Evolutionary conservation across 2,797 vertebrate species (phyloP).

Genomic region (Gambelia wislizenii): DNA sequence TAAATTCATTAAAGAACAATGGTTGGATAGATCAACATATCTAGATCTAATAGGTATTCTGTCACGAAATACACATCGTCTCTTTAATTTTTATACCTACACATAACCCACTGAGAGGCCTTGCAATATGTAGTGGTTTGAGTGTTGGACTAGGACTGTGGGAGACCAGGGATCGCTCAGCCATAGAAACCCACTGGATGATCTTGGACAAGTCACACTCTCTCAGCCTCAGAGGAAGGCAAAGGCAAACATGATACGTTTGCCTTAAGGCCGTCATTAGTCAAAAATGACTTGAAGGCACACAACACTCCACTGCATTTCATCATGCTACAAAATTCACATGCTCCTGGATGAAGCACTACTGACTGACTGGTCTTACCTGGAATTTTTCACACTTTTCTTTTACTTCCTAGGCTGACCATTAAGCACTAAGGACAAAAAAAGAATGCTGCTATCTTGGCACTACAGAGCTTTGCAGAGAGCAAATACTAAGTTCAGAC

Average conservation of each 20-base stretch:
- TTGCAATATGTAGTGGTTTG: too few species aligned
- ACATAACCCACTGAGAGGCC: not conserved
- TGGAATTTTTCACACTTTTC: not conserved
- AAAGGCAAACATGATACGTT: too few species aligned
- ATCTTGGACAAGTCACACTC: too few species aligned
- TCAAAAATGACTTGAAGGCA: too few species aligned
- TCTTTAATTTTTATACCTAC: not conserved
- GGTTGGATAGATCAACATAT: not conserved
- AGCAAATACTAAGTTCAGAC: not conserved
- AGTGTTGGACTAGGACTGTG: too few species aligned
- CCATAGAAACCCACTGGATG: too few species aligned
- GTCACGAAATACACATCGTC: not conserved
- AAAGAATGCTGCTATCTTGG: not conserved
- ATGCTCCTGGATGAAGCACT: not conserved
- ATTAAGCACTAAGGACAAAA: not conserved
- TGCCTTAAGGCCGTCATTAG: too few species aligned
- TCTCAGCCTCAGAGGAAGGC: too few species aligned
- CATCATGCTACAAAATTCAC: too few species aligned
- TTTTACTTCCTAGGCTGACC: not conserved
- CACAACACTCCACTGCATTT: too few species aligned
- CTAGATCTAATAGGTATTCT: accelerated
- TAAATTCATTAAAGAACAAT: not conserved
- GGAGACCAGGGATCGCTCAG: too few species aligned
- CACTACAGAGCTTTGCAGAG: not conserved
- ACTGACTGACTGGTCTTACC: not conserved